Base-by-base conservation (phyloP, 1,140 invertebrate species). In the Harlomillsia oculata region DNA sequence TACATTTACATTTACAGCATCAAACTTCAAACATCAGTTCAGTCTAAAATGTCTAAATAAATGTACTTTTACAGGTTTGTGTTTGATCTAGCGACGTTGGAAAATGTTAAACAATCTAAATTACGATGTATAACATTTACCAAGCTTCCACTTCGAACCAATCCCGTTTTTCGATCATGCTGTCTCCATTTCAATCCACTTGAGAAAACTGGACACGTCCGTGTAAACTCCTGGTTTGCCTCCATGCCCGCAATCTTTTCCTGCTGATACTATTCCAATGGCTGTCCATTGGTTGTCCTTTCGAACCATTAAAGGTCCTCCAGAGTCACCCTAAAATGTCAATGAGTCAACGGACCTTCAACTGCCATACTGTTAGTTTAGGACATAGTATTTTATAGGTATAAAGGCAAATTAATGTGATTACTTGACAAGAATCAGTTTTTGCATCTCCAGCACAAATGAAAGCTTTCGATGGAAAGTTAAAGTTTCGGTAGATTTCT, bases 201-300 rank as follows among this genome's bases (percentile, higher is more conserved):
- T 25, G 5, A 34, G 9, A 28, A 50, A 57, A 29, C 48, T 48
- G 29, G 37, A 28, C 14, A 57, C 37, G 14, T 40, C 34, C 6
- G 55, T 57, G 28, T 57, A 57, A 32, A 57, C 39, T 5, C 46
- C 46, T 9, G 55, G 55, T 8, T 40, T 8, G 5, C 55, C 55
- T 3, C 9, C 8, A 29, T 21, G 23, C 18, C 55, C 55, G 44
- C 55, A 57, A 20, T 48, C 28, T 32, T 57, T 50, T 18, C 55
- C 55, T 23, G 30, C 46, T n/a, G 55, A 48, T 11, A 57, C 48
- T 16, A 57, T 57, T 43, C 55, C 55, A 25, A 51, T 51, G 18
- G 37, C 46, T 6, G 44, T 29, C 55, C 55, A 57, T 23, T 23
- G n/a, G 25, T 29, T 34, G 5, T 28, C 30, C 14, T n/a, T 21